A percentile compares a stretch with the other conserved stretches of the same genome.
phyloP scores from a whole-genome alignment of 2,797 vertebrate genomes.

The Oceanodroma leucorhoa region DNA sequence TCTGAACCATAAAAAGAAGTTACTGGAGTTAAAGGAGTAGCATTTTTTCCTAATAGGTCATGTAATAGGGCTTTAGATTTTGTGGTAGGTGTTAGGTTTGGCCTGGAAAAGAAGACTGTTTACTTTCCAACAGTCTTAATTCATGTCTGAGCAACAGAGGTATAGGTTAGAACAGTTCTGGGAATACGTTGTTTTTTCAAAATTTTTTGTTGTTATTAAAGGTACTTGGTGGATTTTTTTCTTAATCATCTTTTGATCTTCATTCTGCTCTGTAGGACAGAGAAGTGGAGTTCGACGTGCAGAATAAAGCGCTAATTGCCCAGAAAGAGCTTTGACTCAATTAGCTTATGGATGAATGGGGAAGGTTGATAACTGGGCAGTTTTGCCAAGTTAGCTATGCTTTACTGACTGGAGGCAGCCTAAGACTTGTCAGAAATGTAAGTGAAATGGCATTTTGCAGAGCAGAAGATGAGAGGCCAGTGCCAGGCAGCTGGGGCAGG shows the following conservation, averaged over 20 bases:
- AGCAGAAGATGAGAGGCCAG: background rate
- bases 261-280: background rate
- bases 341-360: background rate
- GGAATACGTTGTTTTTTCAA: background rate
- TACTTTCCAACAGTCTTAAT: background rate
- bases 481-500: background rate
- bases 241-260: slow-evolving; percentile 19
- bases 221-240: background rate
- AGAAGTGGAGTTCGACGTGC: background rate
- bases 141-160: background rate
- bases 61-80: background rate
- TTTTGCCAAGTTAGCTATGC: background rate
- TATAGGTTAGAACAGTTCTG: background rate
- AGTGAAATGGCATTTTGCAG: background rate
- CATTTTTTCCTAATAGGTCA: background rate
- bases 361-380: background rate
- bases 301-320: background rate
- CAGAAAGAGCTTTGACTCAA: background rate
- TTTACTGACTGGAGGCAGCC: background rate
- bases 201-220: background rate
- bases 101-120: background rate
- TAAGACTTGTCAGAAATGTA: background rate
- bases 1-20: background rate
- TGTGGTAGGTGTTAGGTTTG: background rate
- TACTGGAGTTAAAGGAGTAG: background rate